Evolutionary conservation across 2,888 invertebrate species (phyloP).

Genomic region (Melieria picta): DNA sequence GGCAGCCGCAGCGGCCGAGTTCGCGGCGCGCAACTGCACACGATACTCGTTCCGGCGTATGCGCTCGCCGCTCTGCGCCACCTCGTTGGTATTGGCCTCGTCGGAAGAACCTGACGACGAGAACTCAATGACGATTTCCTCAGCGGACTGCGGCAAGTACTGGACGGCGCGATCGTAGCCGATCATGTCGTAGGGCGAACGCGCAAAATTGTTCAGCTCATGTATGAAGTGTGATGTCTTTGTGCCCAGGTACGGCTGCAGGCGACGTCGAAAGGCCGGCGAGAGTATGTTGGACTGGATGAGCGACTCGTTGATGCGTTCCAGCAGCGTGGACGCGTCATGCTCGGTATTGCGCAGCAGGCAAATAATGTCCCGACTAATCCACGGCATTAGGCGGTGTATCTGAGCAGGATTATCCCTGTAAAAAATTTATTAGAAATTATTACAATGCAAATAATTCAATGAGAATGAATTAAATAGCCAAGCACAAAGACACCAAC

Average conservation of each 20-base stretch:
- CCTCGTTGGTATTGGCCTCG: constrained; percentile 33
- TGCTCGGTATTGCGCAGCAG: constrained; percentile 70
- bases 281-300: constrained; percentile 71
- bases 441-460: not conserved
- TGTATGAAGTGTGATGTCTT: constrained; percentile 89
- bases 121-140: constrained; percentile 60
- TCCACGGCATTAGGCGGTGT: constrained; percentile 87
- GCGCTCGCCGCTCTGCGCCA: constrained; percentile 27
- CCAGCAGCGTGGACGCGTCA: constrained; percentile 74
- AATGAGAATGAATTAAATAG: constrained; percentile 5
- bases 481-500: no score
- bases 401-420: constrained; percentile 83
- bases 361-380: constrained; percentile 85
- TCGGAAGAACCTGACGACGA: constrained; percentile 55
- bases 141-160: constrained; percentile 69
- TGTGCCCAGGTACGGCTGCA: constrained; percentile 76
- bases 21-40: constrained; percentile 27
- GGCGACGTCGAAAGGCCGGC: constrained; percentile 74
- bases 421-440: not conserved
- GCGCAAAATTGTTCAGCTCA: constrained; percentile 86
- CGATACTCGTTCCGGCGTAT: constrained; percentile 32
- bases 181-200: constrained; percentile 86
- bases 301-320: constrained; percentile 76
- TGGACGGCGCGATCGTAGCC: constrained; percentile 81
- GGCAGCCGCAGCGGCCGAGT: constrained; percentile 4